Percentiles rank a stretch among this genome's conserved stretches.
These are phyloP conservation scores for Clavelina lepadiformis DNA, from an alignment of 23 tunicate genomes.

Conservation along the genomic window DNA sequence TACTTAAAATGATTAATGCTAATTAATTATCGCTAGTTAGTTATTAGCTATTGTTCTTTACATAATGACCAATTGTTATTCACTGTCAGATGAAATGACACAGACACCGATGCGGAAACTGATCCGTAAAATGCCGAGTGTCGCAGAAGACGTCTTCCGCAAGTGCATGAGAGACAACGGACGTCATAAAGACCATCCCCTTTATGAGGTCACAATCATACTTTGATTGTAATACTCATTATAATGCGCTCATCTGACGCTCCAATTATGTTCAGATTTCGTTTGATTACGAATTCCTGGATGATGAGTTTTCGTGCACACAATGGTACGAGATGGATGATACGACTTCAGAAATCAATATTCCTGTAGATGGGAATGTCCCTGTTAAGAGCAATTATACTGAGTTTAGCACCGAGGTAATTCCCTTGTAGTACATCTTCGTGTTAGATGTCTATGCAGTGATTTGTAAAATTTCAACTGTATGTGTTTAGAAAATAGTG, in stretches of 20 bases:
- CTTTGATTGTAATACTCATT: background rate
- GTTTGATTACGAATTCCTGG: conserved; percentile 87
- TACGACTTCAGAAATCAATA: conserved; percentile 19
- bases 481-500: too few relatives aligned
- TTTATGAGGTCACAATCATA: conserved; percentile 28
- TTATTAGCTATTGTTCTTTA: too few relatives aligned
- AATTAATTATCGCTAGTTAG: too few relatives aligned
- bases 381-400: conserved; percentile 8
- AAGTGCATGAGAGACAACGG: conserved; percentile 55
- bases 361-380: conserved; percentile 8
- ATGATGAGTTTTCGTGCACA: conserved; percentile 81
- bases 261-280: conserved; percentile 27
- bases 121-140: conserved; percentile 87
- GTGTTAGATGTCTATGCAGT: too few relatives aligned
- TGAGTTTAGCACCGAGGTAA: too few relatives aligned
- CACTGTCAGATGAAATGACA: conserved; percentile 14
- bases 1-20: too few relatives aligned
- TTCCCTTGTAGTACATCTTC: too few relatives aligned
- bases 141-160: conserved; percentile 71
- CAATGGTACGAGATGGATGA: conserved; percentile 60
- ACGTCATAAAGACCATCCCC: conserved; percentile 21
- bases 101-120: conserved; percentile 94
- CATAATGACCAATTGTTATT: too few relatives aligned
- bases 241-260: background rate
- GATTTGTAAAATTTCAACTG: too few relatives aligned